phyloP scores from a whole-genome alignment of 2,797 vertebrate genomes.

The Tangara arthus region DNA sequence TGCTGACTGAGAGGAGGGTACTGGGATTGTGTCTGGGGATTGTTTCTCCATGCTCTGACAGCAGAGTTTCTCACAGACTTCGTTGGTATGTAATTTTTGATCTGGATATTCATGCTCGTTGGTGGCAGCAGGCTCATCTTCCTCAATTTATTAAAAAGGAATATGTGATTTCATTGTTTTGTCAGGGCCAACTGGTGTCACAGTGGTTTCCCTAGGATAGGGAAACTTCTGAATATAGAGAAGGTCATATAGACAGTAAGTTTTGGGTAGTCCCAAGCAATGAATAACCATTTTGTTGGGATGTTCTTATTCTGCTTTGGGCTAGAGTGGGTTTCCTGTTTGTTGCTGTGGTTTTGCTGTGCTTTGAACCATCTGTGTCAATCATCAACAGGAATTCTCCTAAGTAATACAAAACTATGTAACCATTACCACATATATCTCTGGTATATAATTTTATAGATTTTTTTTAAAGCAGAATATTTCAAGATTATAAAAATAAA shows the following conservation, averaged over 20 bases:
- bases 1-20: background rate
- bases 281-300: background rate
- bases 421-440: background rate
- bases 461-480: background rate
- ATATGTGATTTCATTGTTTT: background rate
- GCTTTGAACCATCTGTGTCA: background rate
- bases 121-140: background rate
- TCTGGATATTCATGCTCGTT: background rate
- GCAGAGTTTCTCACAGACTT: background rate
- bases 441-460: background rate
- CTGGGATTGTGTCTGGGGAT: background rate
- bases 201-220: background rate
- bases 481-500: background rate
- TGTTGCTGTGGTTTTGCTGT: background rate
- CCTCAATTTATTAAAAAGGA: background rate
- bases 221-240: background rate
- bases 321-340: background rate
- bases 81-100: background rate
- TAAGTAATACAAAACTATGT: background rate
- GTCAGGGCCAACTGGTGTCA: background rate
- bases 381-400: background rate
- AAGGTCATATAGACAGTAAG: background rate
- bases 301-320: background rate
- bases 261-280: background rate
- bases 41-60: background rate